Evolutionary conservation across 2,888 invertebrate species (phyloP).

Genomic region (Lasioglossum oenotherae): DNA sequence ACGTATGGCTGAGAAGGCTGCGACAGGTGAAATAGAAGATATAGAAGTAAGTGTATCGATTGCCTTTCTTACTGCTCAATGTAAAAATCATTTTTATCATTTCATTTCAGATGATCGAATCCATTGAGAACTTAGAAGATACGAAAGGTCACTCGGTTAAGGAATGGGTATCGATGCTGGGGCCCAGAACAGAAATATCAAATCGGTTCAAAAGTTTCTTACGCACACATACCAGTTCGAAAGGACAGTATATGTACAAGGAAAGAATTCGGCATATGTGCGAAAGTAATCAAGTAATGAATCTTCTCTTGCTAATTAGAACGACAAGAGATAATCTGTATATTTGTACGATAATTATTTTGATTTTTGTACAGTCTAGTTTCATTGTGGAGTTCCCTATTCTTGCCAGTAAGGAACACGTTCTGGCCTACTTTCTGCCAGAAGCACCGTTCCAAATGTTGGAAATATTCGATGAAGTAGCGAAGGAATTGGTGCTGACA

Average conservation of each 20-base stretch:
- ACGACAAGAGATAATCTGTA: not conserved
- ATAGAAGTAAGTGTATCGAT: slow-evolving; percentile 86
- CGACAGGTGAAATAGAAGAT: slow-evolving; percentile 91
- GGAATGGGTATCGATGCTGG: slow-evolving; percentile 98
- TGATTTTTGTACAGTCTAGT: slow-evolving; percentile 86
- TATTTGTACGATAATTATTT: slow-evolving; percentile 2
- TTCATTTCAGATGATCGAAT: slow-evolving; percentile 90
- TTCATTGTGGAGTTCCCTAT: slow-evolving; percentile 97
- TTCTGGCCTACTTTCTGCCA: slow-evolving; percentile 97
- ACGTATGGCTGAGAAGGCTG: slow-evolving; percentile 94
- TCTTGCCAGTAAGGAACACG: slow-evolving; percentile 95
- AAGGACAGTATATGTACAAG: slow-evolving; percentile 94
- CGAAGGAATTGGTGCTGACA: slow-evolving; percentile 95
- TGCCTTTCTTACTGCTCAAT: slow-evolving; percentile 15
- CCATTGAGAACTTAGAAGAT: slow-evolving; percentile 99
- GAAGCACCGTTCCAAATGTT: slow-evolving; percentile 99
- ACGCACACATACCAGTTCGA: slow-evolving; percentile 94
- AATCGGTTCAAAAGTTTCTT: slow-evolving; percentile 97
- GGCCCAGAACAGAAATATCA: slow-evolving; percentile 97
- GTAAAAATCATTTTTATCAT: slow-evolving; percentile 22
- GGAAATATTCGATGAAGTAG: slow-evolving; percentile 97
- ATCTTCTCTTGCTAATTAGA: not conserved
- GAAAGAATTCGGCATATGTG: slow-evolving; percentile 98
- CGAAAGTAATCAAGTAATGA: slow-evolving; percentile 90
- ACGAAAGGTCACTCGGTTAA: slow-evolving; percentile 97